These are phyloP conservation scores for Xenus cinereus DNA, from an alignment of 2,113 vertebrate species.

Conservation along the genomic window DNA sequence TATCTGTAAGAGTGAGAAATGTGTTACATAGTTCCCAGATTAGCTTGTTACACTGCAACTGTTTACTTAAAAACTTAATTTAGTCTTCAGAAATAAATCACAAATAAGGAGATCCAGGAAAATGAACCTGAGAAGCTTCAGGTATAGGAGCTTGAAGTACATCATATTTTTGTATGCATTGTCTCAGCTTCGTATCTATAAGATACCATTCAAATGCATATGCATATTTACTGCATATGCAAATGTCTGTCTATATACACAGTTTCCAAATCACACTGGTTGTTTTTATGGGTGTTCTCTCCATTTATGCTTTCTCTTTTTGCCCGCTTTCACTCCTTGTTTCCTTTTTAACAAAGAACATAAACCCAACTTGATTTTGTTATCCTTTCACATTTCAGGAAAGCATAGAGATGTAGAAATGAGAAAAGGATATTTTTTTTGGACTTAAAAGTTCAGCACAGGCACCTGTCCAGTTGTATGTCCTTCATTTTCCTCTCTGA, in stretches of 20 bases:
- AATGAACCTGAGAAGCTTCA: background rate
- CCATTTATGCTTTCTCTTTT: background rate
- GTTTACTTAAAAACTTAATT: constrained; percentile 66
- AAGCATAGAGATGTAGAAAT: background rate
- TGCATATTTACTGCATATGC: background rate
- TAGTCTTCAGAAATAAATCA: constrained; percentile 41
- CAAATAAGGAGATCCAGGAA: constrained; percentile 37
- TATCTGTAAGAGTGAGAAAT: constrained; percentile 46
- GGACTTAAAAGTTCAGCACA: background rate
- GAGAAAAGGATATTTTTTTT: background rate
- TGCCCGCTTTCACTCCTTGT: background rate
- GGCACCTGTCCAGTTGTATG: background rate
- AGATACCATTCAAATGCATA: background rate
- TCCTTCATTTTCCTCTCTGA: background rate
- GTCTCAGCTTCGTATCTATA: background rate
- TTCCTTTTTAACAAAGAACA: background rate
- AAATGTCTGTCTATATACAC: background rate
- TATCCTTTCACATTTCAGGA: background rate
- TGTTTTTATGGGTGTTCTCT: background rate
- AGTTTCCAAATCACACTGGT: background rate
- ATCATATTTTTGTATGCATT: background rate
- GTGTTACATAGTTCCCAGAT: constrained; percentile 42
- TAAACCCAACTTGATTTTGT: background rate
- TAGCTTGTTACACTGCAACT: constrained; percentile 41
- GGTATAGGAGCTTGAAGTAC: background rate